A percentile compares a stretch with the other conserved stretches of the same genome.
phyloP scores from a whole-genome alignment of 2,113 vertebrate genomes.

The Muntiacus reevesi region DNA sequence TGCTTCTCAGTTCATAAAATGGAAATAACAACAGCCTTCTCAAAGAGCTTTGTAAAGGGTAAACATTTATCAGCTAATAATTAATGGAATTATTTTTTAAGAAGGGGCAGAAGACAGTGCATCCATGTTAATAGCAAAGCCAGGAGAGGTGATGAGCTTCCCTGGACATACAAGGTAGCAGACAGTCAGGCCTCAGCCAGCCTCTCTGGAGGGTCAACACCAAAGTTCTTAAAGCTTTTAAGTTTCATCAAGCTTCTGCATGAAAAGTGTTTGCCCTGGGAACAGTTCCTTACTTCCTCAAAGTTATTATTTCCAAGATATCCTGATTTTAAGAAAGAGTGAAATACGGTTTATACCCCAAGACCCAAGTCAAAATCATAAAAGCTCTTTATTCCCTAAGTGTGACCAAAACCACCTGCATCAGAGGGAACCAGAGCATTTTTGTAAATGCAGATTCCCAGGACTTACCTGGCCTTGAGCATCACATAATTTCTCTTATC shows the following conservation, averaged over 20 bases:
- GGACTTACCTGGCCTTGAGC: background rate
- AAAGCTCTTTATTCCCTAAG: background rate
- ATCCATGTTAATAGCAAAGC: background rate
- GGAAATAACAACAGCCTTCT: background rate
- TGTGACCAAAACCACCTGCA: background rate
- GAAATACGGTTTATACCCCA: background rate
- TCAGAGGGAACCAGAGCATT: background rate
- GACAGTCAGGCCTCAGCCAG: background rate
- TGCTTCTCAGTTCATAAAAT: no score
- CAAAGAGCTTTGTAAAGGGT: background rate
- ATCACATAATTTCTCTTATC: background rate
- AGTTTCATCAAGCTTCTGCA: background rate
- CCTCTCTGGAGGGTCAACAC: background rate
- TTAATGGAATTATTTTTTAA: background rate
- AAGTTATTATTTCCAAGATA: background rate
- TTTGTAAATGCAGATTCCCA: background rate
- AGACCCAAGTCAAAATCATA: background rate
- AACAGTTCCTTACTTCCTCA: background rate
- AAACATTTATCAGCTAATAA: background rate
- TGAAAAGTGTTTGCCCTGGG: background rate
- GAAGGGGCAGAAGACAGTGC: no score
- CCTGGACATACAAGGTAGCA: background rate
- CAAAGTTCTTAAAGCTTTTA: background rate
- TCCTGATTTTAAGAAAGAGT: background rate
- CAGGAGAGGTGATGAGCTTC: background rate